Evolutionary conservation across 2,797 vertebrate genomes (phyloP).

Genomic region (Enoplosus armatus): DNA sequence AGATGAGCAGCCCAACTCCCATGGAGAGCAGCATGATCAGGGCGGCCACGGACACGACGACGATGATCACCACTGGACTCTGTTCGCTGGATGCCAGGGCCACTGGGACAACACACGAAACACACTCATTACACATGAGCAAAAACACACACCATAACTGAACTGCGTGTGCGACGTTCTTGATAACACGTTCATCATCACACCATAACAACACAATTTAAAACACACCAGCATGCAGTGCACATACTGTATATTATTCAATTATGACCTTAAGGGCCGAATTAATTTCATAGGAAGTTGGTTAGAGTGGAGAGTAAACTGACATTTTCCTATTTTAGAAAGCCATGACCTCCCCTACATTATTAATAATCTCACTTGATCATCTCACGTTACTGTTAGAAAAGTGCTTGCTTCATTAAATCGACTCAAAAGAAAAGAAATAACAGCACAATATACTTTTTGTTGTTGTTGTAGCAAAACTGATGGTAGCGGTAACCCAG

Average conservation of each 20-base stretch:
- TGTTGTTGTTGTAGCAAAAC: neutral
- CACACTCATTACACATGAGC: slow-evolving; percentile 4
- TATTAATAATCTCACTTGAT: slow-evolving; percentile 3
- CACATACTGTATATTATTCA: neutral
- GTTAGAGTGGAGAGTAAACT: slow-evolving; percentile 13
- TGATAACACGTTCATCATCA: neutral
- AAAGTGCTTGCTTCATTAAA: neutral
- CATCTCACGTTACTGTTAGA: neutral
- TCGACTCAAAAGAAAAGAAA: neutral
- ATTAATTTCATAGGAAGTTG: neutral
- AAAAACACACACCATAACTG: neutral
- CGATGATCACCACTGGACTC: slow-evolving; percentile 89
- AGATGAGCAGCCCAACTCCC: slow-evolving; percentile 89
- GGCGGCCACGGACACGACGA: slow-evolving; percentile 90
- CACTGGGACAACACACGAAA: slow-evolving; percentile 79
- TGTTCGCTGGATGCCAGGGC: slow-evolving; percentile 91
- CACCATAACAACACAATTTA: neutral
- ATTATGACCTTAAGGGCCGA: neutral
- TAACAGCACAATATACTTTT: neutral
- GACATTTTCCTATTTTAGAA: neutral
- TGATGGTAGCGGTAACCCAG: neutral
- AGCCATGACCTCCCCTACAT: neutral
- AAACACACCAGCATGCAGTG: neutral
- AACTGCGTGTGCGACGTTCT: neutral
- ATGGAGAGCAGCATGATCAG: slow-evolving; percentile 92